Percentiles rank a stretch among this genome's conserved stretches.
Conservation (phyloP, 1,140 invertebrate genomes). For the Periplaneta americana region DNA sequence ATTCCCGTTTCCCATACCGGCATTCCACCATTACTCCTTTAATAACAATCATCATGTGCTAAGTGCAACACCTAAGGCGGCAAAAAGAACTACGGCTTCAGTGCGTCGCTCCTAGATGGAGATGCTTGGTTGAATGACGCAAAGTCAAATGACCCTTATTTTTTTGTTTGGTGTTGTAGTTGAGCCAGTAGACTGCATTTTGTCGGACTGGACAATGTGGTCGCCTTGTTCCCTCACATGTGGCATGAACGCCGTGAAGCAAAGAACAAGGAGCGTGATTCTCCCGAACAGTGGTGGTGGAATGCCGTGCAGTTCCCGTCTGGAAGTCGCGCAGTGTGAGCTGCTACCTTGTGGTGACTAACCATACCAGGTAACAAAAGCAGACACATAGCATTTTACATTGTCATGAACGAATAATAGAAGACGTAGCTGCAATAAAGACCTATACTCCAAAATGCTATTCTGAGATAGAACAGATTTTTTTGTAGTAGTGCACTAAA, state of each 20-base stretch:
- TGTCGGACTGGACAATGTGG: slow-evolving; percentile 57
- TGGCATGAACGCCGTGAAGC: slow-evolving; percentile 41
- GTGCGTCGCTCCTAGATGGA: too few relatives aligned
- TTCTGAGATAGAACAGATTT: neutral
- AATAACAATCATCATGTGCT: too few relatives aligned
- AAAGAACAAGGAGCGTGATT: slow-evolving; percentile 37
- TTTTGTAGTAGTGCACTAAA: neutral
- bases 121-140: too few relatives aligned
- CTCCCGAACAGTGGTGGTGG: slow-evolving; percentile 23
- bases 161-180: too few relatives aligned
- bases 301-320: slow-evolving; percentile 9
- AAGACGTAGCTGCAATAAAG: neutral
- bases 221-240: slow-evolving; percentile 55
- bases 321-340: slow-evolving; percentile 5
- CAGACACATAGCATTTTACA: neutral
- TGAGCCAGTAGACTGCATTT: slow-evolving; percentile 43
- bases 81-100: too few relatives aligned
- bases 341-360: slow-evolving; percentile 6
- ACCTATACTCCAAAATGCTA: neutral
- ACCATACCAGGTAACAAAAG: neutral
- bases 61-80: too few relatives aligned
- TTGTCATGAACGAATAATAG: neutral
- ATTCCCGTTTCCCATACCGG: too few relatives aligned
- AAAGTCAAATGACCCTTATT: too few relatives aligned
- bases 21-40: too few relatives aligned